These are phyloP conservation scores for Troilus luridus DNA, from an alignment of 2,888 invertebrate genomes.

Conservation along the genomic window DNA sequence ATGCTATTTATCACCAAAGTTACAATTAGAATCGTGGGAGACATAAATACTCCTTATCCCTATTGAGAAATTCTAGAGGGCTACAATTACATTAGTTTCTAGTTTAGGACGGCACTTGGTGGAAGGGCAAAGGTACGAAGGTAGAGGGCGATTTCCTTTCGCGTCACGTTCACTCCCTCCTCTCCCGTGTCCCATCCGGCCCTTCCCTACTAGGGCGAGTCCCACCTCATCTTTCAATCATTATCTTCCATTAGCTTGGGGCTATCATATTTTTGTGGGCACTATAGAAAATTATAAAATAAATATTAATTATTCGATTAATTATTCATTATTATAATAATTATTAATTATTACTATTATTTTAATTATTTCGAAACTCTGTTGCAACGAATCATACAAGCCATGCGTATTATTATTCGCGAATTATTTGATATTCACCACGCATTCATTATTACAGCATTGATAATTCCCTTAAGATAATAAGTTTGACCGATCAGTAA, in stretches of 20 bases:
- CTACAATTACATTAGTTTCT: conserved; percentile 17
- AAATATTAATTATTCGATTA: too few species aligned
- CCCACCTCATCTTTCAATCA: background rate
- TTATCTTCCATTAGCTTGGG: background rate
- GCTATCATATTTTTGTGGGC: background rate
- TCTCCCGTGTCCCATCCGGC: background rate
- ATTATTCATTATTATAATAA: too few species aligned
- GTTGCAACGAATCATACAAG: too few species aligned
- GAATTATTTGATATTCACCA: too few species aligned
- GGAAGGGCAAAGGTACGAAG: background rate
- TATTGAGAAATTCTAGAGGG: background rate
- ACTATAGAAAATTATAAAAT: background rate
- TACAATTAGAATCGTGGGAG: background rate
- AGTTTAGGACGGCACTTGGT: background rate
- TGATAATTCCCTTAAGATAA: too few species aligned
- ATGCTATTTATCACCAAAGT: background rate
- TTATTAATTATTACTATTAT: too few species aligned
- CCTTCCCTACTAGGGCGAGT: background rate
- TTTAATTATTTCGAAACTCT: too few species aligned
- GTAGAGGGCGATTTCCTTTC: background rate
- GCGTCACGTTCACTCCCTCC: background rate
- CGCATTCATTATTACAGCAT: too few species aligned
- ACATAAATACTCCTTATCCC: background rate
- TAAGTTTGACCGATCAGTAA: too few species aligned
- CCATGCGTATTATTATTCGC: too few species aligned